Base-by-base conservation (phyloP, 2,113 vertebrate species). In the Platycercus adscitus region DNA sequence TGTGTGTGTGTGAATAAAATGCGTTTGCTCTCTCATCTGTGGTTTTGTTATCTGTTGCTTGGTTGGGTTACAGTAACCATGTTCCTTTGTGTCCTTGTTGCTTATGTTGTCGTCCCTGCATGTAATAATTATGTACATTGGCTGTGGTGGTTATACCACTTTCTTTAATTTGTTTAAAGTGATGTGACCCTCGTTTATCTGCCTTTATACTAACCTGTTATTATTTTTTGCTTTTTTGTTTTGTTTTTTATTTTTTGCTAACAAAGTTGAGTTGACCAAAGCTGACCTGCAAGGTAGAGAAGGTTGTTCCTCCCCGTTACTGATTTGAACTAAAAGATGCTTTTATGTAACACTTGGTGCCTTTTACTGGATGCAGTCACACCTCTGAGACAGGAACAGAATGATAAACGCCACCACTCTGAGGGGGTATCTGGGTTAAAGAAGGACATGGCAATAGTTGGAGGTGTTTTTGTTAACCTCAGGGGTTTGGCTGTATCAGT, bases 181-280 rank as follows among this genome's bases (percentile, higher is more conserved):
- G 56, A 86, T 97, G 76, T 96, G 90, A 94, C 53, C 84, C 64
- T 91, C 50, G n/a, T 97, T 97, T 92, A 95, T 86, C 96, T 96
- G 77, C 91, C 63, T 94, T 97, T 97, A 75, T 95, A 99, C 98
- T 99, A 99, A 99, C 98, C 97, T 98, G 88, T 97, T 98, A 95
- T 98, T 98, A 96, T 97, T 98, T 98, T 98, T 98, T 98, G 80
- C 97, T 97, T 98, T 97, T 98, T 98, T 95, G 97, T 98, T 95
- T 98, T 73, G 95, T 65, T 97, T 98, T 96, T 97, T 93, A 10
- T 97, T 96, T 98, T 97, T 98, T 97, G 97, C 98, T 98, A 99
- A 99, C 98, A 99, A 99, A 99, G 99, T 99, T 99, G 98, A 98
- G 97, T 99, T 99, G 98, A 99, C 99, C 99, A 99, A 99, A 99